Conservation (phyloP, 2,888 invertebrate species). For the Lagria hirta region DNA sequence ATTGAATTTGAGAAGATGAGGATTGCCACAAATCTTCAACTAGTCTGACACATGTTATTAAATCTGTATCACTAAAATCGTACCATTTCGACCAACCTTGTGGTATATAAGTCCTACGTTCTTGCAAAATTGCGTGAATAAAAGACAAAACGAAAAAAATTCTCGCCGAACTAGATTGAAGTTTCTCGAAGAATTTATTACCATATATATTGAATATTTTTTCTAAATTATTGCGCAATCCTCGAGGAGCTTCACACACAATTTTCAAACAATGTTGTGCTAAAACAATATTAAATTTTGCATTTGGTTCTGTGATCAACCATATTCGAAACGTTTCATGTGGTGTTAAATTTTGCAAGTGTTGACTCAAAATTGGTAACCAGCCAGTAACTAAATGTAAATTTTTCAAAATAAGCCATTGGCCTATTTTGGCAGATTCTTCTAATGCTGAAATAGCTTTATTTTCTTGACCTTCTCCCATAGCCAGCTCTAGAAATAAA, state of each 20-base stretch:
- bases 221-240: conserved; percentile 78
- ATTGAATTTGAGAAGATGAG: conserved; percentile 57
- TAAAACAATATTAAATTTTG: conserved; percentile 71
- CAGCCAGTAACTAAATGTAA: conserved; percentile 74
- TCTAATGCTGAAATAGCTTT: conserved; percentile 62
- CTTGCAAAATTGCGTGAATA: conserved; percentile 87
- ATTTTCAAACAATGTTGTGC: conserved; percentile 78
- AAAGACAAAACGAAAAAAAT: conserved; percentile 79
- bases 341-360: conserved; percentile 57
- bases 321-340: conserved; percentile 68
- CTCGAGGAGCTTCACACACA: conserved; percentile 83
- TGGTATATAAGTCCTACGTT: conserved; percentile 88
- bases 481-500: conserved; percentile 58
- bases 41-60: conserved; percentile 72
- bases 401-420: conserved; percentile 81
- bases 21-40: conserved; percentile 52
- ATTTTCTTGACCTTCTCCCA: conserved; percentile 78
- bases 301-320: conserved; percentile 83
- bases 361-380: conserved; percentile 69
- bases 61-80: conserved; percentile 82
- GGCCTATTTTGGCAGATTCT: conserved; percentile 63
- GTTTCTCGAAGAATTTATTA: conserved; percentile 47
- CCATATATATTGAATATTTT: conserved; percentile 75
- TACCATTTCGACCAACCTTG: conserved; percentile 90
- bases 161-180: conserved; percentile 45